Percentiles rank a stretch among this genome's conserved stretches.
Conservation (phyloP, 2,113 vertebrate genomes). For the Aegotheles bennettii region DNA sequence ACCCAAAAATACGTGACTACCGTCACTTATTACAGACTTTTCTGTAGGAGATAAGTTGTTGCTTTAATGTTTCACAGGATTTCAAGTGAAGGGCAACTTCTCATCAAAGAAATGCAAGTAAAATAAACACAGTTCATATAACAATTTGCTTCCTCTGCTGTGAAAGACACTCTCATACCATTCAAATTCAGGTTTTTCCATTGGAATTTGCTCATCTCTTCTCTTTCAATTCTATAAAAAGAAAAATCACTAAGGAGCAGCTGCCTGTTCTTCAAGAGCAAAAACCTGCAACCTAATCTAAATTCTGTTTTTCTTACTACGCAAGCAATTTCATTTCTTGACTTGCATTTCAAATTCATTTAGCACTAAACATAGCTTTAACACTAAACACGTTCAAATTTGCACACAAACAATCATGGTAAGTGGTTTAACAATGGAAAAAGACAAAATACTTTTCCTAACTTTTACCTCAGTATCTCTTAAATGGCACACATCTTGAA, state of each 20-base stretch:
- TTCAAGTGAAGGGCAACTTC: conserved; percentile 13
- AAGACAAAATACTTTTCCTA: neutral
- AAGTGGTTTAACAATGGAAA: neutral
- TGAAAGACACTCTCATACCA: conserved; percentile 11
- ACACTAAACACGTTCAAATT: neutral
- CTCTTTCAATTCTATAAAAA: conserved; percentile 56
- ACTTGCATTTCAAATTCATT: conserved; percentile 30
- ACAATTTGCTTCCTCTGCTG: conserved; percentile 40
- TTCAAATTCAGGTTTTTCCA: conserved; percentile 37
- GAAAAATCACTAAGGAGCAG: conserved; percentile 55
- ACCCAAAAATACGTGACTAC: neutral
- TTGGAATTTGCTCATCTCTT: conserved; percentile 39
- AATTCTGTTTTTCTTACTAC: conserved; percentile 6
- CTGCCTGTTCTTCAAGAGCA: conserved; percentile 58
- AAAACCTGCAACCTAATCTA: conserved; percentile 52
- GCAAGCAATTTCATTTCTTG: conserved; percentile 23
- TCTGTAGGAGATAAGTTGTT: neutral
- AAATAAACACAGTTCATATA: neutral
- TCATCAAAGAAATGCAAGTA: neutral
- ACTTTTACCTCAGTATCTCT: neutral
- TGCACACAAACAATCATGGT: neutral
- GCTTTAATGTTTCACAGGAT: neutral
- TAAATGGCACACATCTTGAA: neutral
- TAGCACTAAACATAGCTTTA: neutral
- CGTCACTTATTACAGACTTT: neutral